Evolutionary conservation across 2,888 invertebrate genomes (phyloP), one percentile per base, ranked within the genome.

Genomic region (Pseudoips prasinana): DNA sequence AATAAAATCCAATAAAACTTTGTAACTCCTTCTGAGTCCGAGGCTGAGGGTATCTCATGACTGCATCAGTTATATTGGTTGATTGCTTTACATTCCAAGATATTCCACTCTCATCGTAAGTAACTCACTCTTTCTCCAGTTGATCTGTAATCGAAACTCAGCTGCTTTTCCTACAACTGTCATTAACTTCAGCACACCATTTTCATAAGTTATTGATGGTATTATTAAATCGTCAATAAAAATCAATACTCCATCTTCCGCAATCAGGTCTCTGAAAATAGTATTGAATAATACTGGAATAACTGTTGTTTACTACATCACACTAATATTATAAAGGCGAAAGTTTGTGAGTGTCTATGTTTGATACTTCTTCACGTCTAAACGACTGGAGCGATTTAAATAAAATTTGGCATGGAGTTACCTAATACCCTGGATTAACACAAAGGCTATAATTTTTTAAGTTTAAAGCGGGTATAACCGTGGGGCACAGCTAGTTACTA

Each of bases 291-390:
- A 67, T 25, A 11, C 52, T 63, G 29, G 78, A 74, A 11, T 64
- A 59, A n/a, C 67, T 52, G 6, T 6, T 18, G 18, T 6, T n/a
- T n/a, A n/a, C n/a, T n/a, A n/a, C n/a, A n/a, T n/a, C n/a, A n/a
- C n/a, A n/a, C n/a, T n/a, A n/a, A n/a, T n/a, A n/a, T n/a, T n/a
- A n/a, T n/a, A n/a, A n/a, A n/a, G n/a, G n/a, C n/a, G n/a, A n/a
- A n/a, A n/a, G n/a, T n/a, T n/a, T n/a, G n/a, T n/a, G n/a, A n/a
- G n/a, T n/a, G n/a, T n/a, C n/a, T n/a, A n/a, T 18, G 1, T 66
- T 69, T 2, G 74, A 67, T 50, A 77, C 78, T 0, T 74, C 38
- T 1, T 72, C 73, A 31, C 71, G 75, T 39, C 63, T 59, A 24
- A 59, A n/a, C 10, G 40, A 50, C n/a, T 45, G 28, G 51, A n/a